A percentile compares a stretch with the other conserved stretches of the same genome.
Conservation (phyloP, 2,113 vertebrate species). For the Thunnus thynnus region DNA sequence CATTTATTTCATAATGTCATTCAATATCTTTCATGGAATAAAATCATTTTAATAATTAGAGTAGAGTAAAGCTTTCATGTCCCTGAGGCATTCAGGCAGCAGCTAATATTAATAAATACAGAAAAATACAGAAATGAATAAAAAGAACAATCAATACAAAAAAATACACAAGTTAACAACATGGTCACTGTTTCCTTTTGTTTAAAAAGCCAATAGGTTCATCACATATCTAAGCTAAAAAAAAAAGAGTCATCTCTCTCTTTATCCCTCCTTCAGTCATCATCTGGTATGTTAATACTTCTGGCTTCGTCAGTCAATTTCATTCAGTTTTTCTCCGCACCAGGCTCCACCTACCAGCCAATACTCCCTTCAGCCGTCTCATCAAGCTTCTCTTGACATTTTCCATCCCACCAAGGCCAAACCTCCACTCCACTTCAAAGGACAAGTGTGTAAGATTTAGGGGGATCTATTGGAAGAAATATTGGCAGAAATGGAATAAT, state of each 20-base stretch:
- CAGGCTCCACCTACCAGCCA: slow-evolving; percentile 4
- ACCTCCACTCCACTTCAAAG: background rate
- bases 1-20: background rate
- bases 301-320: slow-evolving; percentile 27
- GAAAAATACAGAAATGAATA: too few species aligned
- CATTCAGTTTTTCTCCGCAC: slow-evolving; percentile 7
- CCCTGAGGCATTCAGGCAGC: too few species aligned
- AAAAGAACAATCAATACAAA: too few species aligned
- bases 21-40: background rate
- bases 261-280: slow-evolving; percentile 1
- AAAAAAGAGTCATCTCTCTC: slow-evolving; percentile 14
- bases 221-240: background rate
- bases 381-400: slow-evolving; percentile 32
- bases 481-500: too few species aligned
- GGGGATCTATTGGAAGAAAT: too few species aligned
- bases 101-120: too few species aligned
- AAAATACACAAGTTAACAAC: too few species aligned
- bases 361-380: slow-evolving; percentile 16
- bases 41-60: background rate
- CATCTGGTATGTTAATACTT: slow-evolving; percentile 19
- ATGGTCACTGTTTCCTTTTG: too few species aligned
- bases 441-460: too few species aligned
- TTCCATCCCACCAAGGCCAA: slow-evolving; percentile 25
- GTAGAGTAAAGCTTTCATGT: too few species aligned
- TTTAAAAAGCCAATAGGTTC: background rate